A percentile compares a stretch with the other conserved stretches of the same genome.
Conservation (phyloP, 1,140 invertebrate genomes). For the Drosophila miranda region DNA sequence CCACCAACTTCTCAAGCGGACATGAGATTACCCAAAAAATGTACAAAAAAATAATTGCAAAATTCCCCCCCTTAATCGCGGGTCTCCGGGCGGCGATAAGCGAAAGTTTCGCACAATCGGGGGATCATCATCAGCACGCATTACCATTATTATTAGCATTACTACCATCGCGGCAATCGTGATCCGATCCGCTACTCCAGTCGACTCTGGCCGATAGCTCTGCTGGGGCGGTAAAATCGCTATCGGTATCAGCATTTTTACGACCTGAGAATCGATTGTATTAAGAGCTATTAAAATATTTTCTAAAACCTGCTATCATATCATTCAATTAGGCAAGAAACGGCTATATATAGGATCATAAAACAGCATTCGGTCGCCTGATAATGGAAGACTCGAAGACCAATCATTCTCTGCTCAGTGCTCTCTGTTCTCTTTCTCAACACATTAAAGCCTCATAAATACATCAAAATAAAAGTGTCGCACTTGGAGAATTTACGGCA, state of each 20-base stretch:
- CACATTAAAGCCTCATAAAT: constrained; percentile 69
- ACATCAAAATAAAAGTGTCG: constrained; percentile 79
- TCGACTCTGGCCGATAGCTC: constrained; percentile 26
- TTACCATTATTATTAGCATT: constrained; percentile 22
- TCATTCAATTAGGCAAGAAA: constrained; percentile 80
- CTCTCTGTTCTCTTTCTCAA: constrained; percentile 47
- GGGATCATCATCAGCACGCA: constrained; percentile 3
- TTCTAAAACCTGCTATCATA: constrained; percentile 78
- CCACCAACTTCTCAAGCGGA: too few relatives aligned
- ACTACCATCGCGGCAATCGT: constrained; percentile 16
- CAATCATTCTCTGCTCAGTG: constrained; percentile 32
- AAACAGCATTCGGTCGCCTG: constrained; percentile 65
- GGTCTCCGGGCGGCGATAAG: constrained; percentile 15
- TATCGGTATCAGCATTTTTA: constrained; percentile 69
- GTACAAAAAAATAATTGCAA: background rate
- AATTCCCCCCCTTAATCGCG: constrained; percentile 17
- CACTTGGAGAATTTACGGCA: constrained; percentile 56
- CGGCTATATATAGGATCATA: constrained; percentile 75
- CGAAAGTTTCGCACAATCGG: constrained; percentile 29
- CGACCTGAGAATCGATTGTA: constrained; percentile 76
- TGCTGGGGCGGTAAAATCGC: constrained; percentile 33
- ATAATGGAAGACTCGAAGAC: constrained; percentile 64
- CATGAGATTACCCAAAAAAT: too few relatives aligned
- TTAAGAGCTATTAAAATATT: constrained; percentile 81
- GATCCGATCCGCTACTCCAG: constrained; percentile 24